Evolutionary conservation across 2,888 invertebrate species (phyloP).

Genomic region (Zelleria hepariella): DNA sequence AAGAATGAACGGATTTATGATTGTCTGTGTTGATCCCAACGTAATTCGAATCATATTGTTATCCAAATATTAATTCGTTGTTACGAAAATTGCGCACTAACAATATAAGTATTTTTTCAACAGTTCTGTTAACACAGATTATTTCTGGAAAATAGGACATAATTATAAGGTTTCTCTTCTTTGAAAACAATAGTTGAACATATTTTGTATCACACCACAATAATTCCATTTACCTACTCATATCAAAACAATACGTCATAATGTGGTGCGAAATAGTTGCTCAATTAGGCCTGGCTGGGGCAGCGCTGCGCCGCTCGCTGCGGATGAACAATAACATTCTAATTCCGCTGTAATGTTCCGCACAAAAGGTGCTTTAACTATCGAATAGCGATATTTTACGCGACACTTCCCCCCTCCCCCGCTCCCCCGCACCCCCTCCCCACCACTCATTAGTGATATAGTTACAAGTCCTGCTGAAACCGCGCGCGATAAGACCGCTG

Average conservation of each 20-base stretch:
- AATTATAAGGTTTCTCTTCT: no score
- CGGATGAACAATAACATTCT: background rate
- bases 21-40: no score
- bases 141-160: no score
- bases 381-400: background rate
- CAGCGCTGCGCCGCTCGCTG: background rate
- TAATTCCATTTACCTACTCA: background rate
- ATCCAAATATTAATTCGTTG: no score
- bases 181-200: no score
- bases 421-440: background rate
- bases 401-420: background rate
- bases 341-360: background rate
- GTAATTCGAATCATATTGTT: no score
- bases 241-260: background rate
- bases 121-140: no score
- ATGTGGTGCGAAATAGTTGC: background rate
- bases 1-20: no score
- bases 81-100: no score
- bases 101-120: no score
- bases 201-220: no score
- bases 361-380: background rate
- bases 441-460: constrained; percentile 46
- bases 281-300: background rate
- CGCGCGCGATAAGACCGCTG: constrained; percentile 30
- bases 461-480: constrained; percentile 43